Conservation (phyloP, 2,797 vertebrate species). For the Hippocampus kuda region DNA sequence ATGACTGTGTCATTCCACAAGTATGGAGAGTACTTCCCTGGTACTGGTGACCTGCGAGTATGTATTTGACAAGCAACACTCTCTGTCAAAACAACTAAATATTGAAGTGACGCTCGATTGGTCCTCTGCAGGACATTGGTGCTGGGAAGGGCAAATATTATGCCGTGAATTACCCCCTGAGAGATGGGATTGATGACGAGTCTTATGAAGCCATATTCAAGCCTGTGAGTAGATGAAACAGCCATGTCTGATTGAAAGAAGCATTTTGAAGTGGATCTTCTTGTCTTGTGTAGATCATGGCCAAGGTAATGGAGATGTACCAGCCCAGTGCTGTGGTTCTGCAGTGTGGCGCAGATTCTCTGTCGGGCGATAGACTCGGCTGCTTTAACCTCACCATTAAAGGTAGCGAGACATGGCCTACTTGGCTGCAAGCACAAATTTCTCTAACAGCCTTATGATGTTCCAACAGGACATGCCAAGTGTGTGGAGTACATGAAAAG, state of each 20-base stretch:
- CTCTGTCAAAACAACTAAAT: neutral
- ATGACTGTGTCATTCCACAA: constrained; percentile 99
- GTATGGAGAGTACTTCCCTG: constrained; percentile 97
- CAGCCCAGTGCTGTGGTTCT: constrained; percentile 94
- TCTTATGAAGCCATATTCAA: constrained; percentile 98
- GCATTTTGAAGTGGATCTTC: neutral
- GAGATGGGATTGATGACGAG: constrained; percentile 94
- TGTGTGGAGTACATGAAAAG: constrained; percentile 98
- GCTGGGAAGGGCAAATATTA: constrained; percentile 98
- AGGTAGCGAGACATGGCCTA: constrained; percentile 56
- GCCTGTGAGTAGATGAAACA: constrained; percentile 69
- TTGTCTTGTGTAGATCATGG: constrained; percentile 77
- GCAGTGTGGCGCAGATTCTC: constrained; percentile 92
- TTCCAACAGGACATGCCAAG: constrained; percentile 82
- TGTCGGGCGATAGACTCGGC: constrained; percentile 90
- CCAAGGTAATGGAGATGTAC: constrained; percentile 99
- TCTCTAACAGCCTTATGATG: neutral
- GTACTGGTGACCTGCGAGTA: constrained; percentile 94
- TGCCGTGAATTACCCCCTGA: constrained; percentile 92
- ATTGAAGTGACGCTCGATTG: constrained; percentile 1
- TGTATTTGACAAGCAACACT: constrained; percentile 32
- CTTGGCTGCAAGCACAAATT: neutral
- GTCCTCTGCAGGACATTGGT: constrained; percentile 79
- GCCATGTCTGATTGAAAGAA: neutral
- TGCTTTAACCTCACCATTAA: constrained; percentile 99